Conservation (phyloP, 2,113 vertebrate species). For the Copsychus sechellarum region DNA sequence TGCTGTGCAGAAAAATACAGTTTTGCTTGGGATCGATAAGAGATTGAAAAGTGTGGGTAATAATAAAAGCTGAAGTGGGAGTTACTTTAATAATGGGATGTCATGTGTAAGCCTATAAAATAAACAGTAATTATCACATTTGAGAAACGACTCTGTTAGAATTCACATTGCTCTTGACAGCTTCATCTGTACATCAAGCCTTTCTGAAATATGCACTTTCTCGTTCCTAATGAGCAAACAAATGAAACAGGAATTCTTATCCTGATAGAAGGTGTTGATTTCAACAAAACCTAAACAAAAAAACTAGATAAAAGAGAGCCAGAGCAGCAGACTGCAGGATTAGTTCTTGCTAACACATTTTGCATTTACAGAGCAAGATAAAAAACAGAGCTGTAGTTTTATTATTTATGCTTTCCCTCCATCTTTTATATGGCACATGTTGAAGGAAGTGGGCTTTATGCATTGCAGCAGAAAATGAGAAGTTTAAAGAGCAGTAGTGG, state of each 20-base stretch:
- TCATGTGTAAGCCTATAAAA: slow-evolving; percentile 71
- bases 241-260: slow-evolving; percentile 36
- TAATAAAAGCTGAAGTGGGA: slow-evolving; percentile 76
- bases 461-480: not conserved
- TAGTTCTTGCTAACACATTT: not conserved
- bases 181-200: slow-evolving; percentile 48
- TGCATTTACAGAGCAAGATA: not conserved
- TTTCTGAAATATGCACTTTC: slow-evolving; percentile 55
- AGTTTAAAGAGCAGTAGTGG: not conserved
- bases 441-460: not conserved
- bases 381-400: not conserved
- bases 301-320: slow-evolving; percentile 11
- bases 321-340: not conserved
- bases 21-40: slow-evolving; percentile 70
- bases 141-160: slow-evolving; percentile 60
- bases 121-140: slow-evolving; percentile 80
- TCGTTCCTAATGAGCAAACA: slow-evolving; percentile 62
- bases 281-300: slow-evolving; percentile 41
- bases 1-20: slow-evolving; percentile 71
- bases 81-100: slow-evolving; percentile 68
- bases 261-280: slow-evolving; percentile 57
- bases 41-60: slow-evolving; percentile 74
- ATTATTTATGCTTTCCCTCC: not conserved
- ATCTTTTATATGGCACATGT: not conserved
- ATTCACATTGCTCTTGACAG: slow-evolving; percentile 64